Evolutionary conservation across 2,113 vertebrate genomes (phyloP).

Genomic region (Halichoeres trimaculatus): DNA sequence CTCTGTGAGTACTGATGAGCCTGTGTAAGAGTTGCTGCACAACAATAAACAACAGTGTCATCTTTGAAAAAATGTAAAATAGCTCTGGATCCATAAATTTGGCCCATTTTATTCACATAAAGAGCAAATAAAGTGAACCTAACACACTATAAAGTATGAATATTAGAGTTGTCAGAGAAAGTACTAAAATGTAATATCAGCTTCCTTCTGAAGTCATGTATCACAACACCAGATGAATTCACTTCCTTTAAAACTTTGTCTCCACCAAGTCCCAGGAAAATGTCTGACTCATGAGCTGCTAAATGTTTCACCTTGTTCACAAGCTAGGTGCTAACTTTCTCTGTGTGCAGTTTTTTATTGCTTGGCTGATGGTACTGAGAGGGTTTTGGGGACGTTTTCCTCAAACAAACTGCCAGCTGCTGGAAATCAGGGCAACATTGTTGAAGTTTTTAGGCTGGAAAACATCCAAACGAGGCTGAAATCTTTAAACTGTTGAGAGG

Average conservation of each 20-base stretch:
- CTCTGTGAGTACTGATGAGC: too few relatives aligned
- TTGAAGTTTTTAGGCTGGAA: background rate
- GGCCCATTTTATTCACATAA: too few relatives aligned
- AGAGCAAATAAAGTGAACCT: too few relatives aligned
- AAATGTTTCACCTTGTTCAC: background rate
- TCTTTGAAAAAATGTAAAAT: too few relatives aligned
- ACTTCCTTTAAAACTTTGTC: background rate
- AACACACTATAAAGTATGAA: too few relatives aligned
- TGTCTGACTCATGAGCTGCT: background rate
- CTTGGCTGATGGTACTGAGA: background rate
- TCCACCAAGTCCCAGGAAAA: background rate
- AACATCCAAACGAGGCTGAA: background rate
- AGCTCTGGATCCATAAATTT: too few relatives aligned
- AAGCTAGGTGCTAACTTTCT: background rate
- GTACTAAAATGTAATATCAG: too few relatives aligned
- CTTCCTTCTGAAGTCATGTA: too few relatives aligned
- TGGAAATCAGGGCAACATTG: background rate
- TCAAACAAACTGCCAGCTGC: background rate
- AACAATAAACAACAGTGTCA: too few relatives aligned
- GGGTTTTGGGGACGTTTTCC: background rate
- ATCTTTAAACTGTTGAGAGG: background rate
- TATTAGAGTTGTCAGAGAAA: too few relatives aligned
- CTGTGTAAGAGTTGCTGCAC: too few relatives aligned
- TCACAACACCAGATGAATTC: too few relatives aligned
- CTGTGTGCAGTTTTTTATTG: background rate